Percentiles rank a stretch among this genome's conserved stretches.
These are phyloP conservation scores for Zeus faber DNA, from an alignment of 2,113 vertebrate genomes.

Conservation along the genomic window DNA sequence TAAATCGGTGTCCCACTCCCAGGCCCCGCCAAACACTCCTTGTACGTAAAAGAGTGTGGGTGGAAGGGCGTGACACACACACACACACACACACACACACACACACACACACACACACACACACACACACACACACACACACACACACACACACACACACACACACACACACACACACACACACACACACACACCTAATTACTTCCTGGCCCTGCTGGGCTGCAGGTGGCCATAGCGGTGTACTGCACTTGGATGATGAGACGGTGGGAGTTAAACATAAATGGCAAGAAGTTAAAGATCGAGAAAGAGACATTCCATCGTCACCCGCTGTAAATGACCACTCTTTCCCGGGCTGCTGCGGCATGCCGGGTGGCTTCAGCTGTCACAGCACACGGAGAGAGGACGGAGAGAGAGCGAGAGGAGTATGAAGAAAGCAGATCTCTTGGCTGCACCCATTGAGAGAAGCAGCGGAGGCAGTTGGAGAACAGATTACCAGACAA, in stretches of 20 bases:
- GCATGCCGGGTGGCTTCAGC: conserved; percentile 43
- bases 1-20: too few species aligned
- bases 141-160: not conserved
- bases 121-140: not conserved
- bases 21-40: too few species aligned
- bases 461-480: conserved; percentile 21
- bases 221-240: conserved; percentile 36
- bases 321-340: conserved; percentile 33
- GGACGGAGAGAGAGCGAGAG: conserved; percentile 26
- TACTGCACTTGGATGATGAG: conserved; percentile 22
- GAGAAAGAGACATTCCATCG: conserved; percentile 37
- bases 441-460: conserved; percentile 29
- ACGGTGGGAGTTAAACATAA: conserved; percentile 34
- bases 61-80: conserved; percentile 55
- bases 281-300: conserved; percentile 3
- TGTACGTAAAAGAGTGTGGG: conserved; percentile 47
- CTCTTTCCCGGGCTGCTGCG: not conserved
- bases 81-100: conserved; percentile 6
- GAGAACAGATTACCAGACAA: conserved; percentile 36
- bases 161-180: conserved; percentile 9
- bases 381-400: conserved; percentile 29
- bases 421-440: conserved; percentile 48
- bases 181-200: conserved; percentile 26
- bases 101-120: conserved; percentile 14
- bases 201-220: conserved; percentile 54